Evolutionary conservation across 2,797 vertebrate species (phyloP), one percentile per base, ranked within the genome.

Genomic region (Sebastes trivittatus): DNA sequence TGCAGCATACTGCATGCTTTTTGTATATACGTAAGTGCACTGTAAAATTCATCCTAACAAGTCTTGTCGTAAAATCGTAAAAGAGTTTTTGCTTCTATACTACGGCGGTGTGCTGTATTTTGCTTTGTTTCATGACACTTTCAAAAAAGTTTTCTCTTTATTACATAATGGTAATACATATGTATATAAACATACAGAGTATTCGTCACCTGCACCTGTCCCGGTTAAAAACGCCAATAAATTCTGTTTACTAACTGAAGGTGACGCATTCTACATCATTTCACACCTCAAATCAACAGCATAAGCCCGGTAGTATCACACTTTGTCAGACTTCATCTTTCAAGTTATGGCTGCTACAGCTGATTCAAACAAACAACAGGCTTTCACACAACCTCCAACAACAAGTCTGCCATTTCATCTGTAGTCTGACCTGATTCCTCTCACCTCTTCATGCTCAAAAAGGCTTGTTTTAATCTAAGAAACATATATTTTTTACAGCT

Each of bases 241-340:
- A 64, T 70, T 61, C 16, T 75, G 78, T 74, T 81, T 20, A 60
- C 76, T 49, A 73, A n/a, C 49, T 20, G 58, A 27, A 77, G 18
- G 62, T 70, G 73, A 84, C 75, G 77, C 22, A 49, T 81, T 75
- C 52, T 52, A 27, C 78, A 72, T n/a, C 29, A 34, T 68, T 81
- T 86, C 81, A 83, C 87, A 87, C 85, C 25, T 78, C 68, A 66
- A 59, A 75, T 76, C 88, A 84, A 59, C 72, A 84, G 68, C 84
- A 68, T 27, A 65, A 72, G 62, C 30, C 58, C 22, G 4, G 59
- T 63, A 60, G 73, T 27, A 59, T 85, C 65, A 34, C 80, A 79
- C 72, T 67, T 67, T 73, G 72, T 75, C 81, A 85, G 52, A 74
- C 49, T 61, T 80, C 71, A 11, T 78, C 54, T 81, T 58, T 69